These are phyloP conservation scores for Cyprinus carpio DNA, from an alignment of 2,113 vertebrate genomes.

Conservation along the genomic window DNA sequence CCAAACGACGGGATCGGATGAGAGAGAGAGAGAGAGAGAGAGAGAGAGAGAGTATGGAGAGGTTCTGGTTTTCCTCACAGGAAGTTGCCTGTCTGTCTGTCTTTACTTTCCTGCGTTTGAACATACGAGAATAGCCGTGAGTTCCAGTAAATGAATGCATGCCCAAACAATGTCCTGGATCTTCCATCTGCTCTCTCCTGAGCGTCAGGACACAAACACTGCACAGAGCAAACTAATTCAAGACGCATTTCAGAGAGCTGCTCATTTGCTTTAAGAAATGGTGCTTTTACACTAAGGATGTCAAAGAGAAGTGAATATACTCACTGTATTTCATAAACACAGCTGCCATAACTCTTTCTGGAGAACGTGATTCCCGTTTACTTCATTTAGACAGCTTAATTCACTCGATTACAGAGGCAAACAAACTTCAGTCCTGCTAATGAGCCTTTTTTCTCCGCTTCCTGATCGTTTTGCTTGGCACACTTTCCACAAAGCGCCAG, in stretches of 20 bases:
- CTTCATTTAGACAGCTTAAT: neutral
- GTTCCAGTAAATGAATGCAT: conserved; percentile 12
- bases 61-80: conserved; percentile 13
- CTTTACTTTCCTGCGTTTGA: conserved; percentile 35
- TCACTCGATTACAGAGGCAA: neutral
- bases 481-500: conserved; percentile 33
- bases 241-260: neutral
- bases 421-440: neutral
- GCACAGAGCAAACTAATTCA: neutral
- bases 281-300: neutral
- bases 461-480: neutral
- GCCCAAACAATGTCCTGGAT: conserved; percentile 8
- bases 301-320: neutral
- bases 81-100: conserved; percentile 27
- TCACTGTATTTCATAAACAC: neutral
- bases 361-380: neutral
- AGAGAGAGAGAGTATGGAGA: neutral
- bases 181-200: neutral
- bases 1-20: neutral
- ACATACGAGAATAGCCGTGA: neutral
- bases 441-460: neutral
- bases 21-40: neutral
- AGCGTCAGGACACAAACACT: neutral
- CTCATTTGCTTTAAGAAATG: neutral
- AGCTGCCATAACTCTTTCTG: neutral